phyloP scores from a whole-genome alignment of 2,113 vertebrate genomes.

The Strigops habroptila region DNA sequence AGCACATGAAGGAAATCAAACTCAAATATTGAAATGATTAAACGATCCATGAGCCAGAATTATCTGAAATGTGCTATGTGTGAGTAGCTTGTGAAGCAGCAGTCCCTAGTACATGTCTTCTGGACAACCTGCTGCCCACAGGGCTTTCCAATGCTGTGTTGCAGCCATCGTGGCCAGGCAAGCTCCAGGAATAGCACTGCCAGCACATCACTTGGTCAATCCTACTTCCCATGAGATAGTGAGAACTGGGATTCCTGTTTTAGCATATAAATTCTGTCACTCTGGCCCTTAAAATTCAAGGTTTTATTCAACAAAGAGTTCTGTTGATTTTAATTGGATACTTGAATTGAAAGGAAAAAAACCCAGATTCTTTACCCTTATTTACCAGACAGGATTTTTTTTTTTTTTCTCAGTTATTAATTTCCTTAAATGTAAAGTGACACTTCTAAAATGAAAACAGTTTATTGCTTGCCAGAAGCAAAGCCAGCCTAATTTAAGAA shows the following conservation, averaged over 20 bases:
- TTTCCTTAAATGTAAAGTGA: slow-evolving; percentile 58
- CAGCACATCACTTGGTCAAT: not conserved
- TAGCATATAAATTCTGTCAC: not conserved
- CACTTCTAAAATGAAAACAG: slow-evolving; percentile 52
- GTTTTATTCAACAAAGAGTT: not conserved
- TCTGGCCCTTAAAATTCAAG: not conserved
- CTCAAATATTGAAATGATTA: not conserved
- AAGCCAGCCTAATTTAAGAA: slow-evolving; percentile 51
- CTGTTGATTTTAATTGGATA: not conserved
- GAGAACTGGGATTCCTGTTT: not conserved
- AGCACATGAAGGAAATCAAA: not conserved
- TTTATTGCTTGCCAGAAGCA: slow-evolving; percentile 66
- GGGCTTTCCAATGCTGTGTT: accelerated
- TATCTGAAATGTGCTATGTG: not conserved
- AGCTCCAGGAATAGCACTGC: not conserved
- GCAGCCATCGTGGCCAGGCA: not conserved
- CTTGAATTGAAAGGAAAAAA: not conserved
- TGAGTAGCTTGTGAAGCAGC: not conserved
- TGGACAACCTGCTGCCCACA: not conserved
- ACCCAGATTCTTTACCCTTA: not conserved
- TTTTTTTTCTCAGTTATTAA: slow-evolving; percentile 35
- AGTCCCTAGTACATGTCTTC: not conserved
- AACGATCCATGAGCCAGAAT: not conserved
- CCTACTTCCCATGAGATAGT: not conserved
- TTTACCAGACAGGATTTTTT: not conserved